Conservation (phyloP, 1,140 invertebrate genomes). For the Aethina tumida region DNA sequence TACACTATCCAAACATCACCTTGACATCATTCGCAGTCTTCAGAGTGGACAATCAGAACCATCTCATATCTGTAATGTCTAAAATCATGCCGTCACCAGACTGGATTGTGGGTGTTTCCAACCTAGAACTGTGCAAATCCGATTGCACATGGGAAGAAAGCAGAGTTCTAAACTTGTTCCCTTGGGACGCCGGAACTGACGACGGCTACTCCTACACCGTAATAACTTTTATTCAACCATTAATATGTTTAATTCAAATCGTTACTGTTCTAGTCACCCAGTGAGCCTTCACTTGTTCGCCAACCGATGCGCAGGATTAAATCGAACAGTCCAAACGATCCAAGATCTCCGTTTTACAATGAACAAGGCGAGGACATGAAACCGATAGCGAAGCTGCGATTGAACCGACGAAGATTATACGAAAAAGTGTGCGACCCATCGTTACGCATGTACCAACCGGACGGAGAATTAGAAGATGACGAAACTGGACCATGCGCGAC, state of each 20-base stretch:
- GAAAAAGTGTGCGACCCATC: constrained; percentile 70
- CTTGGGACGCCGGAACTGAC: constrained; percentile 95
- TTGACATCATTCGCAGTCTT: constrained; percentile 89
- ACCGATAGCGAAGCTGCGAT: constrained; percentile 74
- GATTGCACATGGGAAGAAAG: constrained; percentile 89
- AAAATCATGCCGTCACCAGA: constrained; percentile 95
- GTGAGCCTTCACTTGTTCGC: constrained; percentile 66
- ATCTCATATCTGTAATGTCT: constrained; percentile 86
- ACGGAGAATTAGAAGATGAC: constrained; percentile 3
- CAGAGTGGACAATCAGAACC: constrained; percentile 81
- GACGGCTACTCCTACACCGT: constrained; percentile 86
- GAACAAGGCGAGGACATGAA: constrained; percentile 70
- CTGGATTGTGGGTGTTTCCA: constrained; percentile 94
- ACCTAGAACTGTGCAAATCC: constrained; percentile 77
- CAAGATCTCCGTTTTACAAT: constrained; percentile 86
- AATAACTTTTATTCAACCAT: constrained; percentile 24
- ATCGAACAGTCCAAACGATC: constrained; percentile 69
- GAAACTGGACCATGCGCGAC: no score
- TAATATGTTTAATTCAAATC: no score
- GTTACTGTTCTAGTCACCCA: constrained; percentile 51
- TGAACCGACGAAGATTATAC: constrained; percentile 73
- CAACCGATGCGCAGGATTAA: constrained; percentile 69
- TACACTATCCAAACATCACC: constrained; percentile 87
- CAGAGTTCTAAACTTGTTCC: constrained; percentile 81
- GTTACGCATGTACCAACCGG: neutral